Base-by-base conservation (phyloP, 2,888 invertebrate species). In the Allygus modestus region DNA sequence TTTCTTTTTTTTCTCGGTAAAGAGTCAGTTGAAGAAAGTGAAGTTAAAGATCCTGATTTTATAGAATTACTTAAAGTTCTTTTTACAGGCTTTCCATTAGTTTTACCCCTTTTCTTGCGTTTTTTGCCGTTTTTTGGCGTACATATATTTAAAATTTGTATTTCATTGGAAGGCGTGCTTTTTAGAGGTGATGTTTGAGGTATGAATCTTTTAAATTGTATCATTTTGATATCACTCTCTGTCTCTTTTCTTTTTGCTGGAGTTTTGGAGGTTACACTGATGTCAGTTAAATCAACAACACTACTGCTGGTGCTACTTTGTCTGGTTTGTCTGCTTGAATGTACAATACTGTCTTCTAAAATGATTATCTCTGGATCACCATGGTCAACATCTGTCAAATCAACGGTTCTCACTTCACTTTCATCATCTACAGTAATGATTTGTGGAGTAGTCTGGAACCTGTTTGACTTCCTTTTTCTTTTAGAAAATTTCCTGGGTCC, bases 271-370 rank as follows among this genome's bases (percentile, higher is more conserved):
- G 5, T 1, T 65, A 28, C 65, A 65, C 4, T 65, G 9, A 65
- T 5, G 28, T 65, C 15, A 31, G 65, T 65, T 65, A 65, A 17
- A 65, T 65, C 65, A 15, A 65, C 65, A 28, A 65, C 15, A 15
- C 65, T 65, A 31, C 65, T 31, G 12, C 28, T 15, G 1, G 17
- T 31, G 28, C 65, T 65, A 15, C 65, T 65, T 15, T 12, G 26
- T 65, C 31, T 65, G 7, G 65, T 65, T 65, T 23, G 1, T 54
- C 54, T 54, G 20, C 9, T 11, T 54, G 54, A 23, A 54, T 65
- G 31, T 9, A 65, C 17, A 15, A 31, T 65, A 65, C 65, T 65
- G 17, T 65, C 65, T 15, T 65, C 65, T 15, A 65, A 65, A 65
- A 28, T n/a, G 1, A 65, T 65, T 65, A 65, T 31, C 12, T 65